Evolutionary conservation across 2,797 vertebrate genomes (phyloP), one percentile per base, ranked within the genome.

Genomic region (Enteromius thamalakanensis): DNA sequence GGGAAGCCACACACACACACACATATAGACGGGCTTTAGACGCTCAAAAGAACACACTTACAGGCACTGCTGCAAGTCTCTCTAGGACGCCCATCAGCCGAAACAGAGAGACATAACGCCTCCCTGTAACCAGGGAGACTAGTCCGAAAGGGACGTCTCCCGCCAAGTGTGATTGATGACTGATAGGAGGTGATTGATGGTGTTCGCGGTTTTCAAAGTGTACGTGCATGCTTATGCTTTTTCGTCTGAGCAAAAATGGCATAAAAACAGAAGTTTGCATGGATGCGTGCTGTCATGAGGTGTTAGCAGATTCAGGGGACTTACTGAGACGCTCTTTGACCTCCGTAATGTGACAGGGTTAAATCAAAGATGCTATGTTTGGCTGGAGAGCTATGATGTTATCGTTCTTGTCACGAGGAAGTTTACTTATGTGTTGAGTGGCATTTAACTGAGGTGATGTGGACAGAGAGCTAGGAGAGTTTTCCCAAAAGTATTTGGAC

Each of bases 151-250:
- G 60, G 68, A 86, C 55, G 14, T 80, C 60, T 86, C 83, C 69
- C 21, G 19, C 74, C 78, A 69, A 77, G 58, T 37, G 11, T 82
- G 82, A 86, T 80, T 86, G 82, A 86, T 84, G 84, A 84, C 64
- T 86, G 83, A 86, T 84, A 79, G n/a, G 64, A 82, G 77, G 42
- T 88, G 87, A 88, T 86, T 83, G 83, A 86, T 83, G 87, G 78
- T 21, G 62, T 80, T 82, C 67, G 34, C 34, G 3, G 14, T 23
- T 47, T 71, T 74, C 51, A 40, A 68, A 76, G 60, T 53, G 62
- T 72, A n/a, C 17, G 80, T 78, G 78, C 21, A 34, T 81, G 65
- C 40, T 67, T 42, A 12, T 15, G 1, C 51, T 49, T 49, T 68
- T 74, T 53, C 68, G 80, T 76, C 40, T 40, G 40, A 76, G 51